Percentiles rank a stretch among this genome's conserved stretches.
These are phyloP conservation scores for Periophthalmodon schlosseri DNA, from an alignment of 2,113 vertebrate genomes.

Conservation along the genomic window DNA sequence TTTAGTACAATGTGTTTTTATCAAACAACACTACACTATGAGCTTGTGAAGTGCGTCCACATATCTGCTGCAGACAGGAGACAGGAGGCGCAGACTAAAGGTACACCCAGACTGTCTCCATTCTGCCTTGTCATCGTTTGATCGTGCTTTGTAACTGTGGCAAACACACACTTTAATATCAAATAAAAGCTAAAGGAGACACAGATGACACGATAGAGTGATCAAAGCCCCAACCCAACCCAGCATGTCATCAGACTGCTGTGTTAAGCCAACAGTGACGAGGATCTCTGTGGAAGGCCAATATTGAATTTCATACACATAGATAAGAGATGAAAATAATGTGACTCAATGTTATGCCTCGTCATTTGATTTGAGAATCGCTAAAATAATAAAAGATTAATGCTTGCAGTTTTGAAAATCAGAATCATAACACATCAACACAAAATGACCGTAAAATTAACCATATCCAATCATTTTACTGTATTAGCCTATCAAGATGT, in stretches of 20 bases:
- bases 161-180: constrained; percentile 39
- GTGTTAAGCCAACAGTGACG: constrained; percentile 23
- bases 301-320: constrained; percentile 26
- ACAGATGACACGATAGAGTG: constrained; percentile 45
- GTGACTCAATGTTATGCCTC: constrained; percentile 9
- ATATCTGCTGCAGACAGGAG: constrained; percentile 22
- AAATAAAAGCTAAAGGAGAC: constrained; percentile 47
- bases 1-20: too few species aligned
- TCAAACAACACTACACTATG: too few species aligned
- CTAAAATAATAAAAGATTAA: not conserved
- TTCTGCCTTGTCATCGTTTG: constrained; percentile 46
- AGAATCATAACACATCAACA: not conserved
- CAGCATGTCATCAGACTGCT: constrained; percentile 48
- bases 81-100: constrained; percentile 30
- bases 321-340: constrained; percentile 38
- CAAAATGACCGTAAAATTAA: not conserved
- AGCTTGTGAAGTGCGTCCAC: constrained; percentile 10
- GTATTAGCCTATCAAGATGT: not conserved
- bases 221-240: constrained; percentile 39
- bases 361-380: not conserved
- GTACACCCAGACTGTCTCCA: constrained; percentile 45
- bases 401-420: not conserved
- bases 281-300: constrained; percentile 23
- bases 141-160: constrained; percentile 33
- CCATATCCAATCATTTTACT: not conserved